These are phyloP conservation scores for Epirrhoe alternata DNA, from an alignment of 2,888 invertebrate genomes.

Conservation along the genomic window DNA sequence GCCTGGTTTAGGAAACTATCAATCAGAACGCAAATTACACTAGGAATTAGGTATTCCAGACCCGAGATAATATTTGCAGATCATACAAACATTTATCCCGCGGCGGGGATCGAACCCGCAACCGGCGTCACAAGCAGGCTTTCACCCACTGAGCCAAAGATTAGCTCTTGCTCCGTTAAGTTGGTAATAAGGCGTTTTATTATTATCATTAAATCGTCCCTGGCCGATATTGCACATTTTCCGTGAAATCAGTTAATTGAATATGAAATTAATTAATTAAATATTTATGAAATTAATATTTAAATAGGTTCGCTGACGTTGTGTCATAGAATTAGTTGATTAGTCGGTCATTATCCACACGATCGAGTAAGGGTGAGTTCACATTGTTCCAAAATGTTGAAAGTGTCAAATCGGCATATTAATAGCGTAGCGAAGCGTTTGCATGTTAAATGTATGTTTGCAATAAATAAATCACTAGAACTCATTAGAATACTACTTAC, in stretches of 20 bases:
- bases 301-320: constrained; percentile 5
- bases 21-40: constrained; percentile 1
- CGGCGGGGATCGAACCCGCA: too few relatives aligned
- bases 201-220: neutral
- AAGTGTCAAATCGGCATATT: too few relatives aligned
- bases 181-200: too few relatives aligned
- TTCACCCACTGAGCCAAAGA: too few relatives aligned
- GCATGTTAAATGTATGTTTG: too few relatives aligned
- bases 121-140: too few relatives aligned
- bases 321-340: neutral
- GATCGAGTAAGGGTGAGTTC: constrained; percentile 4
- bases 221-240: neutral
- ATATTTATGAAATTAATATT: neutral
- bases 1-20: constrained; percentile 11
- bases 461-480: too few relatives aligned
- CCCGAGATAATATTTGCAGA: too few relatives aligned
- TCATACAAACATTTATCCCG: too few relatives aligned
- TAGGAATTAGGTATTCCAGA: neutral
- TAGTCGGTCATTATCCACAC: constrained; percentile 5
- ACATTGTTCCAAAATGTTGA: neutral
- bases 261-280: neutral
- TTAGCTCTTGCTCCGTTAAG: too few relatives aligned
- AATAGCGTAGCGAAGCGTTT: too few relatives aligned
- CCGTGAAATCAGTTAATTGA: neutral
- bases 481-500: too few relatives aligned